Percentiles rank a stretch among this genome's conserved stretches.
These are phyloP conservation scores for Patiria pectinifera DNA, from an alignment of 53 echinoderm and acorn worm species.

Conservation along the genomic window DNA sequence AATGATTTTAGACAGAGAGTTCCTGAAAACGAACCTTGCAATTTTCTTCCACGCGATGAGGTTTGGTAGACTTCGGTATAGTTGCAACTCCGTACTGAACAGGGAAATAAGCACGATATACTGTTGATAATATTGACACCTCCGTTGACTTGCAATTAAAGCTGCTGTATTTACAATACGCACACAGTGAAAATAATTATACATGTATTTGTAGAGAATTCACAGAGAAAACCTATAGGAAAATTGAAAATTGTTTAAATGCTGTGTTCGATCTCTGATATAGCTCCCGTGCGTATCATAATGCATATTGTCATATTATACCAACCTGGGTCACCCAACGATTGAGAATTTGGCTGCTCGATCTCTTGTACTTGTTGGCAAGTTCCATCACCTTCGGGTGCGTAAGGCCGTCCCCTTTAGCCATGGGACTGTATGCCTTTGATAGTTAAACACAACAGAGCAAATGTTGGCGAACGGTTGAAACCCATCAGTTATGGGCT, in stretches of 20 bases:
- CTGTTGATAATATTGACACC: too few relatives aligned
- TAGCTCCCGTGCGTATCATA: too few relatives aligned
- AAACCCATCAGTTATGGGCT: too few relatives aligned
- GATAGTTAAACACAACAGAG: not conserved
- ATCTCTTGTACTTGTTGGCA: slow-evolving; percentile 24
- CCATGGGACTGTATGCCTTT: slow-evolving; percentile 56
- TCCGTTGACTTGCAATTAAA: too few relatives aligned
- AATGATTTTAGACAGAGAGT: too few relatives aligned
- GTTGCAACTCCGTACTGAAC: slow-evolving; percentile 26
- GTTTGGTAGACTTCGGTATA: slow-evolving; percentile 59
- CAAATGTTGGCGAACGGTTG: not conserved
- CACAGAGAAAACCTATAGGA: too few relatives aligned
- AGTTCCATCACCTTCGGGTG: slow-evolving; percentile 32
- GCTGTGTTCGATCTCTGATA: too few relatives aligned
- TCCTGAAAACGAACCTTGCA: slow-evolving; percentile 19
- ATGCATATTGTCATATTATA: not conserved
- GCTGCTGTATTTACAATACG: too few relatives aligned
- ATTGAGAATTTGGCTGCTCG: slow-evolving; percentile 24
- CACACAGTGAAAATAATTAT: too few relatives aligned
- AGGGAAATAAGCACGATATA: not conserved
- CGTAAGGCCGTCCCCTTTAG: slow-evolving; percentile 26
- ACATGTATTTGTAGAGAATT: too few relatives aligned
- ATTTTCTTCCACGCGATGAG: slow-evolving; percentile 49
- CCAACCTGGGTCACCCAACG: slow-evolving; percentile 64
- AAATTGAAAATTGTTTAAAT: too few relatives aligned